Conservation (phyloP, 2,797 vertebrate genomes). For the Zenarchopterus dispar region DNA sequence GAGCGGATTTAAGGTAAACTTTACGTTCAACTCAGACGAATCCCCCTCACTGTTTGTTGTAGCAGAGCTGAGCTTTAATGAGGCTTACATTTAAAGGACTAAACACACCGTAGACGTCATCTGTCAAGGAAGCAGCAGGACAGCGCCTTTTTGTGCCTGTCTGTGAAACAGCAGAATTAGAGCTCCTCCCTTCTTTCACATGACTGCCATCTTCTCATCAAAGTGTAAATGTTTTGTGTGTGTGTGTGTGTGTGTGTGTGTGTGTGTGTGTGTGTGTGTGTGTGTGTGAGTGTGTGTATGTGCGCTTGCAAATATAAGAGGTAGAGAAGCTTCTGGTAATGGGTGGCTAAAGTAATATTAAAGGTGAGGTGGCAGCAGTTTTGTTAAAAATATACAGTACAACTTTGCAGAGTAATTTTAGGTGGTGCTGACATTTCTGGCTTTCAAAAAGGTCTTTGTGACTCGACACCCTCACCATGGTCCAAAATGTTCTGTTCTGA, state of each 20-base stretch:
- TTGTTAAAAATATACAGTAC: conserved; percentile 11
- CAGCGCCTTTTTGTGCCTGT: conserved; percentile 26
- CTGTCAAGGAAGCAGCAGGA: conserved; percentile 44
- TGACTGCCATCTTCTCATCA: conserved; percentile 33
- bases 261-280: conserved; percentile 50
- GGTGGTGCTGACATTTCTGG: conserved; percentile 15
- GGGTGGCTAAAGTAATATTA: conserved; percentile 23
- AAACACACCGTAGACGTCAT: conserved; percentile 52
- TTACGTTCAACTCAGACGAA: conserved; percentile 42
- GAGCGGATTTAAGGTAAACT: conserved; percentile 38
- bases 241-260: conserved; percentile 41
- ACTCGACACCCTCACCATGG: conserved; percentile 4
- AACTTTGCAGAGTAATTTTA: too few relatives aligned
- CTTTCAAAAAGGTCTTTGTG: conserved; percentile 13
- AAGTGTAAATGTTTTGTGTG: conserved; percentile 49
- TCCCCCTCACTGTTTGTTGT: conserved; percentile 50
- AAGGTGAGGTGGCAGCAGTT: conserved; percentile 18
- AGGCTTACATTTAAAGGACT: conserved; percentile 52
- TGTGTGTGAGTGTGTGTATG: conserved; percentile 29
- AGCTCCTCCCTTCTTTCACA: conserved; percentile 36
- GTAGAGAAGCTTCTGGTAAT: conserved; percentile 1
- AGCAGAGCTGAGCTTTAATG: conserved; percentile 61
- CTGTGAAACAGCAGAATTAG: conserved; percentile 32
- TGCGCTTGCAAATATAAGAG: conserved; percentile 43
- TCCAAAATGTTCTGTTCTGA: too few relatives aligned